Base-by-base conservation (phyloP, 2,113 vertebrate genomes). In the Myiagra hebetior region DNA sequence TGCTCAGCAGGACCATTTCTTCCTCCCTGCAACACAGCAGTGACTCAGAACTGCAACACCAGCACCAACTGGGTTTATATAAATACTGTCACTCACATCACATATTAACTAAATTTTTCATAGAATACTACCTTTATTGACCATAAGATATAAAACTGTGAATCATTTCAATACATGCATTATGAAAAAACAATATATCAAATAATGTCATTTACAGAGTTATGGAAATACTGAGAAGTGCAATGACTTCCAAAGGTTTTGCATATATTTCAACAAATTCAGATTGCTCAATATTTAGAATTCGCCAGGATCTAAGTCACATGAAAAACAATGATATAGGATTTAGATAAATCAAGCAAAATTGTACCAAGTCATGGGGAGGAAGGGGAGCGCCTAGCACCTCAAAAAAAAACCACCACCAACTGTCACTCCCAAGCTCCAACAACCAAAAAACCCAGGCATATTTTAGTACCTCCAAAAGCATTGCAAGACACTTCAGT, bases 371-470 rank as follows among this genome's bases (percentile, higher is more conserved):
- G 9, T 31, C 7, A 68, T 9, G 3, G 13, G 9, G 10, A 72
- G 4, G 10, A 16, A 57, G 10, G 0, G 5, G 2, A 52, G 4
- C 9, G 60, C 9, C 21, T 10, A 31, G 10, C 6, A 56, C 8
- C 21, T 13, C 5, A 20, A 62, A 83, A 73, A 75, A 75, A 13
- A 1, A 0, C 3, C 20, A 60, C 4, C 15, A 47, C 22, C 5
- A 49, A 23, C 6, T 21, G 9, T 62, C 17, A 5, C 13, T 23
- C 5, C 5, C 7, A 78, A 59, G 41, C 6, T 9, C 6, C 26
- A 82, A 17, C 8, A 15, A 42, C 12, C 2, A 0, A 15, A 72
- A 44, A 13, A 1, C 0, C 0, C 6, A 83, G 53, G 5, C 30
- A 44, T 15, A 14, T 37, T 86, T 74, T 33, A 60, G 4, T 72